Evolutionary conservation across 2,797 vertebrate genomes (phyloP).

Genomic region (Pampus argenteus): DNA sequence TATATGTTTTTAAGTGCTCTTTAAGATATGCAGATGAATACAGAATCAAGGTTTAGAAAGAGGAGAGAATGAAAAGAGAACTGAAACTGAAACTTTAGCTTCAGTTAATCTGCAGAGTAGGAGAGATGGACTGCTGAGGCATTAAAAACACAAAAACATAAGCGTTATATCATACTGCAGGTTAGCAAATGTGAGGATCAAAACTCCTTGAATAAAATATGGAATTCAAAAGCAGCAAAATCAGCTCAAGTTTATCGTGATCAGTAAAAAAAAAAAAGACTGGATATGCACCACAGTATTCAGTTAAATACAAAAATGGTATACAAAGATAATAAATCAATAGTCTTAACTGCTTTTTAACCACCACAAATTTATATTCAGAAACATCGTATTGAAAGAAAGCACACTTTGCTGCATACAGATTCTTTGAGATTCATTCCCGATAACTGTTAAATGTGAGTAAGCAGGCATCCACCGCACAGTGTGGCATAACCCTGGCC

Average conservation of each 20-base stretch:
- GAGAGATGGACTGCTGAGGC: conserved; percentile 35
- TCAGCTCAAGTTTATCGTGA: not conserved
- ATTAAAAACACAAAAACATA: conserved; percentile 16
- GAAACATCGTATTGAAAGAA: not conserved
- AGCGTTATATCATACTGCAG: conserved; percentile 16
- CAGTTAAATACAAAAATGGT: not conserved
- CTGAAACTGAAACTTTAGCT: conserved; percentile 39
- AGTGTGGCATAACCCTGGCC: conserved; percentile 67
- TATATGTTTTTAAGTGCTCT: conserved; percentile 11
- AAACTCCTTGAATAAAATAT: not conserved
- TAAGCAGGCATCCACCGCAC: conserved; percentile 59
- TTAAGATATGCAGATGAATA: conserved; percentile 24
- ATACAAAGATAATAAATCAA: not conserved
- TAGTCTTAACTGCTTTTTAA: not conserved
- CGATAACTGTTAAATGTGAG: conserved; percentile 46
- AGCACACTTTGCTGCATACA: conserved; percentile 2
- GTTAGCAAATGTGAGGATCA: conserved; percentile 4
- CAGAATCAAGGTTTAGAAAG: conserved; percentile 7
- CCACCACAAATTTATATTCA: not conserved
- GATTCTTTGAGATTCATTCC: conserved; percentile 35
- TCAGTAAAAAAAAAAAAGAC: not conserved
- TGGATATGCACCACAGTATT: not conserved
- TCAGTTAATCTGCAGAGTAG: conserved; percentile 54
- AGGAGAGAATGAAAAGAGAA: conserved; percentile 13
- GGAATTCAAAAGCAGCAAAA: not conserved